Base-by-base conservation (phyloP, 2,888 invertebrate species). In the Chloroclysta siterata region DNA sequence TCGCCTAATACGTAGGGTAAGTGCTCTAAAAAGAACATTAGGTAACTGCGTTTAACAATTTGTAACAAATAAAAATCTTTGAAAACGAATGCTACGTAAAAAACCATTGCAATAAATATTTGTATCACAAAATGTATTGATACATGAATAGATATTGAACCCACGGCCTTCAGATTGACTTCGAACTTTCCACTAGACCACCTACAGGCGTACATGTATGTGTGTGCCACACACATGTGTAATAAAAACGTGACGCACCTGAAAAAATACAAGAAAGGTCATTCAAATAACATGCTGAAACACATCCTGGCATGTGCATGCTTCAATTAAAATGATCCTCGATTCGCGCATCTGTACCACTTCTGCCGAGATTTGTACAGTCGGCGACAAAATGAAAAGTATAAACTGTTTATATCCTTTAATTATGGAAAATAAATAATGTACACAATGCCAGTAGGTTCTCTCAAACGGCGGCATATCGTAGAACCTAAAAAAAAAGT, bases 311-410 rank as follows among this genome's bases (percentile, higher is more conserved):
- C 39, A 44, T 39, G 53, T 39, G 41, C 60, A 44, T 41, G 52
- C n/a, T 60, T 53, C 44, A 53, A 60, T 65, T 51, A 51, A 36
- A 52, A 17, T 8, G 48, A 52, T 44, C 29, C 57, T 46, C 58
- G 29, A 46, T 57, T 28, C 58, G 53, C 53, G 51, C 56, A 53
- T 65, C 53, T 41, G 4, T 47, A 46, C 39, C 51, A 47, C 36
- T 41, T 39, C 41, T 55, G 48, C 42, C 53, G 58, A 22, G 61
- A 47, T 36, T 33, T n/a, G 54, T 61, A 65, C 61, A 61, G 54
- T 61, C 51, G 29, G 28, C 17, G 13, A 17, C n/a, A 17, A 48
- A 39, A 22, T 15, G 22, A 3, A 36, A 36, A 36, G n/a, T n/a
- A n/a, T n/a, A n/a, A n/a, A n/a, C n/a, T n/a, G n/a, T n/a, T n/a